Evolutionary conservation across 2,797 vertebrate genomes (phyloP), one percentile per base, ranked within the genome.

Genomic region (Lates japonicus): DNA sequence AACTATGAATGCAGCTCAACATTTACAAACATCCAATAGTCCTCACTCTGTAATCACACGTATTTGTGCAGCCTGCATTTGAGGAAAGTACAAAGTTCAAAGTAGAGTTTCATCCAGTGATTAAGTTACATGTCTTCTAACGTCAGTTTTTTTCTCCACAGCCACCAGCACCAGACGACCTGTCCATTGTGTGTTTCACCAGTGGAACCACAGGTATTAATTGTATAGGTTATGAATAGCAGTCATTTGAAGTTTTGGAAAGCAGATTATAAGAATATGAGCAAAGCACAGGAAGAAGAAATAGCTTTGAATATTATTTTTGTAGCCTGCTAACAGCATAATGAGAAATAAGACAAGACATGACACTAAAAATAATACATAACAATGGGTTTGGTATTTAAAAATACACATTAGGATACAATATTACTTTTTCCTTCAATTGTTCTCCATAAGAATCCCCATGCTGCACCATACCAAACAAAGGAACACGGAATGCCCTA

Each of bases 121-220:
- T 46, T 20, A 44, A 14, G 10, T 55, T 31, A 3, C 2, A 35
- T 33, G 5, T 41, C 11, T 3, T 76, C 19, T 74, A 25, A 80
- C 5, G 5, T 3, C 22, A 3, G 0, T 22, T 67, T 33, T 60
- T 82, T 58, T 46, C 41, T 52, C 76, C 19, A 48, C 91, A 96
- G 96, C 95, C 94, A 5, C 96, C 96, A 2, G 75, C 82, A 58
- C 93, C 96, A 29, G 95, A 95, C 2, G 96, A 96, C 78, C 90
- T 96, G 42, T 96, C 95, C 7, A 96, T 96, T 42, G 94, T 96
- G 46, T 96, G 96, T 78, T 96, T 96, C 83, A 96, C 96, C 86
- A 96, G 96, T 72, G 96, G 96, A 46, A 96, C 96, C 71, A 96
- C 96, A 94, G 96, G 96, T 96, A 84, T 68, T 2, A 13, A 39